These are phyloP conservation scores for Lysandra coridon DNA, from an alignment of 2,888 invertebrate species.

Conservation along the genomic window DNA sequence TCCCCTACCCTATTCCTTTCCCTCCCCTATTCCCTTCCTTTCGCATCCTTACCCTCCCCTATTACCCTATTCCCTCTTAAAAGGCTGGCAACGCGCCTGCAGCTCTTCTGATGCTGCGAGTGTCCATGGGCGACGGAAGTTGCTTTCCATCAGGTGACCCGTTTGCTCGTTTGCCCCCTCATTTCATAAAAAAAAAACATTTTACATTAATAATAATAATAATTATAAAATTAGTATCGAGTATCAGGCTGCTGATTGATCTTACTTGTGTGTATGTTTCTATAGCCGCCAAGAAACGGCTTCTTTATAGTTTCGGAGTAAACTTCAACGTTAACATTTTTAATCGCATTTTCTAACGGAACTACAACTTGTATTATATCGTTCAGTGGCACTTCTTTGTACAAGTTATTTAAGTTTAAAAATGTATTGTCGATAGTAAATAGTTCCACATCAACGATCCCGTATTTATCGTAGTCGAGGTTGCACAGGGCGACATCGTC, in stretches of 20 bases:
- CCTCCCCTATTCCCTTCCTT: too few relatives aligned
- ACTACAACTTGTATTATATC: slow-evolving; percentile 72
- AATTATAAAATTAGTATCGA: too few relatives aligned
- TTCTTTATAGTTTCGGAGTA: slow-evolving; percentile 81
- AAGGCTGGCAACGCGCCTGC: too few relatives aligned
- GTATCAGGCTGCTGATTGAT: slow-evolving; percentile 2
- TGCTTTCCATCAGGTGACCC: too few relatives aligned
- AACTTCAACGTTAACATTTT: slow-evolving; percentile 74
- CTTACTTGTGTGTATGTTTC: slow-evolving; percentile 83
- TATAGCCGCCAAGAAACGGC: slow-evolving; percentile 91
- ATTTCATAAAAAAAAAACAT: too few relatives aligned
- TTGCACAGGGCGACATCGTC: slow-evolving; percentile 69
- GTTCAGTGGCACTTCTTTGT: slow-evolving; percentile 65
- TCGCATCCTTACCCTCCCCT: too few relatives aligned
- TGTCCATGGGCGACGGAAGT: too few relatives aligned
- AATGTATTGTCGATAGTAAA: slow-evolving; percentile 65
- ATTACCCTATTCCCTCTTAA: too few relatives aligned
- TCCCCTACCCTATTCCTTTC: too few relatives aligned
- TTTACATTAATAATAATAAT: too few relatives aligned
- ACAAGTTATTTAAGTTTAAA: slow-evolving; percentile 66
- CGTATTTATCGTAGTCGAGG: slow-evolving; percentile 73
- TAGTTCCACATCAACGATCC: slow-evolving; percentile 70
- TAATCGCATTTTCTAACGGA: slow-evolving; percentile 61
- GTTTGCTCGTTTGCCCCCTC: too few relatives aligned
- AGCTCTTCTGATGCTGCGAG: too few relatives aligned